Evolutionary conservation across 2,113 vertebrate genomes (phyloP).

Genomic region (Genyomyrus donnyi): DNA sequence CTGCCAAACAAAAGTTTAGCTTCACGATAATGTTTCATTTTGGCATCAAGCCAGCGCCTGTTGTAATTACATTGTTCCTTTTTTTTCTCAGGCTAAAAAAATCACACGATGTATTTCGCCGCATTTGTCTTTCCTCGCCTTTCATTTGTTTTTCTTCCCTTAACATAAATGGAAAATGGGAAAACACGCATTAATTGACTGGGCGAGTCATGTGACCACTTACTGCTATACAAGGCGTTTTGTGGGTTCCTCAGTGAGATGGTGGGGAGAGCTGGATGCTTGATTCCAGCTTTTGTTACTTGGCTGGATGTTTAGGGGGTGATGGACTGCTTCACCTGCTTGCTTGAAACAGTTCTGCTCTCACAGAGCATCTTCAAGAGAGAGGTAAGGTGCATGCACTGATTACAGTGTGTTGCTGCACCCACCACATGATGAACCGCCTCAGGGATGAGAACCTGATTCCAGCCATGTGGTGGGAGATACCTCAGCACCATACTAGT

Average conservation of each 20-base stretch:
- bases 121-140: not conserved
- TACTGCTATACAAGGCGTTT: not conserved
- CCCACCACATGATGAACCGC: too few species aligned
- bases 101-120: not conserved
- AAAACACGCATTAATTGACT: not conserved
- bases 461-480: too few species aligned
- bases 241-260: not conserved
- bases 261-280: not conserved
- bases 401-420: too few species aligned
- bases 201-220: not conserved
- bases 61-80: not conserved
- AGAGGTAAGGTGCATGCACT: too few species aligned
- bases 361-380: not conserved
- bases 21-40: constrained; percentile 2
- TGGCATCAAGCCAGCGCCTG: not conserved
- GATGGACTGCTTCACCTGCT: not conserved
- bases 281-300: not conserved
- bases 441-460: too few species aligned
- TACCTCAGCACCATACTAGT: too few species aligned
- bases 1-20: not conserved
- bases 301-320: not conserved
- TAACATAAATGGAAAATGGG: not conserved
- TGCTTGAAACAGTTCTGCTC: not conserved
- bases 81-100: not conserved
- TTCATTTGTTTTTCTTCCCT: constrained; percentile 12